These are phyloP conservation scores for Coenonympha glycerion DNA, from an alignment of 2,888 invertebrate species.

Conservation along the genomic window DNA sequence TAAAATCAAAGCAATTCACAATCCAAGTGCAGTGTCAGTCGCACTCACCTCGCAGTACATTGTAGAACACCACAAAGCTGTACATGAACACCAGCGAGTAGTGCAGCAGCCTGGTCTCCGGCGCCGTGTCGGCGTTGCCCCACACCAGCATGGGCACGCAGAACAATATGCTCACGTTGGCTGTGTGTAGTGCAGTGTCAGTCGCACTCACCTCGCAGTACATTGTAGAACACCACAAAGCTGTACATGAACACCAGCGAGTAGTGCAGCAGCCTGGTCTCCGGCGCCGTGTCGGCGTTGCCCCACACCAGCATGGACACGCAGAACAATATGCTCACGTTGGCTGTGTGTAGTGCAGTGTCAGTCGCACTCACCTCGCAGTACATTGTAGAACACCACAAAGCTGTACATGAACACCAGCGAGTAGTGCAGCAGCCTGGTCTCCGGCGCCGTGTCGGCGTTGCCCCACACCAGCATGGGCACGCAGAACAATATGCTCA, in stretches of 20 bases:
- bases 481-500: too few species aligned
- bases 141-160: conserved; percentile 1
- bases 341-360: too few species aligned
- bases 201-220: conserved; percentile 81
- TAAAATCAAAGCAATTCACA: too few species aligned
- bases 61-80: neutral
- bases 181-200: too few species aligned
- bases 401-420: neutral
- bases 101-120: neutral
- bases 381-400: conserved; percentile 76
- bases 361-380: conserved; percentile 79
- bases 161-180: too few species aligned
- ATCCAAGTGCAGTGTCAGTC: neutral
- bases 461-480: neutral
- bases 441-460: neutral
- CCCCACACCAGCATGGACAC: conserved; percentile 82
- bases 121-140: neutral
- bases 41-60: neutral
- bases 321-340: too few species aligned
- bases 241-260: conserved; percentile 79
- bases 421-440: neutral
- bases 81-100: neutral
- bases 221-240: conserved; percentile 77
- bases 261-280: conserved; percentile 62
- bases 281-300: conserved; percentile 36